phyloP scores from a whole-genome alignment of 1,140 invertebrate species.

The Palaemon carinicauda region DNA sequence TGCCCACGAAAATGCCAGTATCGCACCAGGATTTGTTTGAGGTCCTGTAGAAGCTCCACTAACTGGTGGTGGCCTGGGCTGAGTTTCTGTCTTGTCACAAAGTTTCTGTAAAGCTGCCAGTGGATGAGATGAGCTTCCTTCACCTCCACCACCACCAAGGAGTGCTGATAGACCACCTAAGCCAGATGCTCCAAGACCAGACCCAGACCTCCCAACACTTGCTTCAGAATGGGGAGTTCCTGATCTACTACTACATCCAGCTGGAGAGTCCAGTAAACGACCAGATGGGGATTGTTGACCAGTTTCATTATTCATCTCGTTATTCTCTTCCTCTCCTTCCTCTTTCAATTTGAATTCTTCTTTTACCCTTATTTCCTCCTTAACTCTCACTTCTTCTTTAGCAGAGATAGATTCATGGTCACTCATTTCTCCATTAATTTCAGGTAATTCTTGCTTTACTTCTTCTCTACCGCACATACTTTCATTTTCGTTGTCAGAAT shows the following conservation, averaged over 20 bases:
- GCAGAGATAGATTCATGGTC: constrained; percentile 41
- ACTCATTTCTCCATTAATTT: constrained; percentile 43
- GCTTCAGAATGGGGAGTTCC: constrained; percentile 71
- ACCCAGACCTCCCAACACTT: constrained; percentile 60
- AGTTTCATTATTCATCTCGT: constrained; percentile 21
- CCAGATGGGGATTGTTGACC: constrained; percentile 52
- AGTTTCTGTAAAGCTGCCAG: constrained; percentile 92
- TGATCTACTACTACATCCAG: constrained; percentile 57
- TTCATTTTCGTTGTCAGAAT: constrained; percentile 55
- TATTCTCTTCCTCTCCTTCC: constrained; percentile 43
- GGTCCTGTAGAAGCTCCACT: constrained; percentile 49
- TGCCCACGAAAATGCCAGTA: constrained; percentile 91
- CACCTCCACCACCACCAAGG: constrained; percentile 61
- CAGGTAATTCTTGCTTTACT: constrained; percentile 48
- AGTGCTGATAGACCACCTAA: constrained; percentile 62
- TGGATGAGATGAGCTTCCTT: constrained; percentile 71
- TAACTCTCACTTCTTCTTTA: constrained; percentile 54
- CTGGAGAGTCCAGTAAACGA: constrained; percentile 48
- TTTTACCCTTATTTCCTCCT: constrained; percentile 59
- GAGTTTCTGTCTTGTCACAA: constrained; percentile 91
- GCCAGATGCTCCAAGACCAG: constrained; percentile 43
- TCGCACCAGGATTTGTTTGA: constrained; percentile 75
- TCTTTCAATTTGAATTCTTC: constrained; percentile 58
- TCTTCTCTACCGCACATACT: constrained; percentile 44
- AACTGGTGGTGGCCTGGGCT: constrained; percentile 61